Evolutionary conservation across 2,888 invertebrate genomes (phyloP), one percentile per base, ranked within the genome.

Genomic region (Lucinisca nassula): DNA sequence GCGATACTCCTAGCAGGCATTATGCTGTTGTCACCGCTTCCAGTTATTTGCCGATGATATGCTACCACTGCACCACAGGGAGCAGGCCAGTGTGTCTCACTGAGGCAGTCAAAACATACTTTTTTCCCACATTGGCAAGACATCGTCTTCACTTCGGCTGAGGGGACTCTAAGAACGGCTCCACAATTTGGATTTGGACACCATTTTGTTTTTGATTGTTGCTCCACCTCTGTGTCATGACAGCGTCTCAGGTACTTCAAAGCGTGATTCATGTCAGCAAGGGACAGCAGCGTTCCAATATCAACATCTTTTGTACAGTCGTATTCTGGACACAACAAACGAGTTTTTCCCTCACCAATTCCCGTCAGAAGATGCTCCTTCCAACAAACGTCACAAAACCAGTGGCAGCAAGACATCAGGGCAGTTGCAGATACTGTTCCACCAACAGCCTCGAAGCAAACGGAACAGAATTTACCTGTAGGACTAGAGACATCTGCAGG

Each of bases 301-400:
- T 90, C 91, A 45, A 92, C 87, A 0, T 24, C 45, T 32, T 81
- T 79, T 3, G 83, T 78, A 70, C 93, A 93, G 14, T 86, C 86
- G 73, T 82, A 91, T 61, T 92, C 92, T 1, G 92, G 93, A 78
- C 92, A 93, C 0, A 49, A 45, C 2, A 93, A 38, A 2, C 37
- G 51, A 0, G 27, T 27, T 0, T 85, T 70, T 0, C 89, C 91
- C 27, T 76, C 82, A 8, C 74, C 49, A 21, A 91, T 82, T 58
- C 79, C 40, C 8, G 84, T 85, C 61, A 80, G 55, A 12, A 92
- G 72, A 70, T 92, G 90, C 17, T 90, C 89, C 40, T 32, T 67
- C 93, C 93, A 93, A 70, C 92, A 93, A 3, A 45, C 30, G 73
- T 92, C 87, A 82, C 93, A 93, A 78, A 92, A 92, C 93, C 92